Percentiles rank a stretch among this genome's conserved stretches.
phyloP scores from a whole-genome alignment of 2,888 invertebrate genomes.

The Gari tellinella region DNA sequence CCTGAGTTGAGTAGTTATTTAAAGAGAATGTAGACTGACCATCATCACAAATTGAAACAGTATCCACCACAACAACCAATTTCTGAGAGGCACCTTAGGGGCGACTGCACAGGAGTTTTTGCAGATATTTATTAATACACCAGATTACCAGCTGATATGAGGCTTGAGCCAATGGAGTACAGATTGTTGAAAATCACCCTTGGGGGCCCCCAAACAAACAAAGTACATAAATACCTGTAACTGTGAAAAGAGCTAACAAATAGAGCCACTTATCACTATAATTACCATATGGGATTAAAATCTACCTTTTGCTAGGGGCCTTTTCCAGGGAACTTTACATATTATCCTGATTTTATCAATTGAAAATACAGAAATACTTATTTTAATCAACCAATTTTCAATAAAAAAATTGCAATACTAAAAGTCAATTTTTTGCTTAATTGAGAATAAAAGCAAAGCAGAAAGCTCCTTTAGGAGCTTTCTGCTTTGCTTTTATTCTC shows the following conservation, averaged over 20 bases:
- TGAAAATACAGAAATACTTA: slow-evolving; percentile 27
- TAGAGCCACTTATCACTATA: slow-evolving; percentile 40
- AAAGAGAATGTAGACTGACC: neutral
- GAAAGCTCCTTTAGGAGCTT: no score
- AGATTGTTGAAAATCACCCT: neutral
- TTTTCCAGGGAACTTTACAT: slow-evolving; percentile 15
- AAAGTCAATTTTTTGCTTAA: no score
- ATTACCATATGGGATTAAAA: slow-evolving; percentile 58
- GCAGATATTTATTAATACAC: slow-evolving; percentile 13
- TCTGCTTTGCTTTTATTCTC: no score
- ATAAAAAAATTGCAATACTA: no score
- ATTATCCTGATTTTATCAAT: slow-evolving; percentile 49
- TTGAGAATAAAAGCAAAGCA: no score
- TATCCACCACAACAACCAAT: neutral
- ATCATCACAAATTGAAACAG: slow-evolving; percentile 5
- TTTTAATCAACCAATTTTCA: no score
- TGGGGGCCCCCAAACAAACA: slow-evolving; percentile 8
- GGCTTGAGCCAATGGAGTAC: no score
- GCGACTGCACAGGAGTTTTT: neutral
- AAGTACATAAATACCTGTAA: slow-evolving; percentile 34
- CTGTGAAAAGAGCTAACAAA: slow-evolving; percentile 45
- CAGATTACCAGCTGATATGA: slow-evolving; percentile 7
- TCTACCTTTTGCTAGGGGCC: slow-evolving; percentile 28
- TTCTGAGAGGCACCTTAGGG: neutral
- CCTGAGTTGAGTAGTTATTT: neutral